Conservation (phyloP, 2,888 invertebrate genomes). For the Drosophila kanekoi region DNA sequence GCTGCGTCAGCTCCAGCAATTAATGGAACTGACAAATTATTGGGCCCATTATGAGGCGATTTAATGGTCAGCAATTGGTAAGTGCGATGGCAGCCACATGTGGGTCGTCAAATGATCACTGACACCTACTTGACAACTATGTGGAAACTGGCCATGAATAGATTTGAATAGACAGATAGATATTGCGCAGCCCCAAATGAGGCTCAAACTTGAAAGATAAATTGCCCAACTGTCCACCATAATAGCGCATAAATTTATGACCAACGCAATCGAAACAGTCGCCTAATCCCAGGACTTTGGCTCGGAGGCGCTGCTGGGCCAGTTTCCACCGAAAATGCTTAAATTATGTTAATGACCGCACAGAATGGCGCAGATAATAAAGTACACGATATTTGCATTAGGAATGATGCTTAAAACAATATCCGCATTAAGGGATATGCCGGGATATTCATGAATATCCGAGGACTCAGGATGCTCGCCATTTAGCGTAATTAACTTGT, state of each 20-base stretch:
- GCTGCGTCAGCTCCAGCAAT: constrained; percentile 38
- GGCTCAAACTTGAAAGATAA: constrained; percentile 22
- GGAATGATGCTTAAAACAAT: constrained; percentile 34
- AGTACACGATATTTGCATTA: constrained; percentile 64
- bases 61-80: constrained; percentile 40
- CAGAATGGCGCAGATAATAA: constrained; percentile 36
- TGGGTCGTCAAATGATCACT: constrained; percentile 38
- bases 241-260: constrained; percentile 41
- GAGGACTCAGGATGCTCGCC: constrained; percentile 22
- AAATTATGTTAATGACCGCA: constrained; percentile 58
- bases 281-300: constrained; percentile 30
- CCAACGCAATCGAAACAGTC: neutral
- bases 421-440: constrained; percentile 48
- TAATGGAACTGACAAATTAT: constrained; percentile 67
- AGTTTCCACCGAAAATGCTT: constrained; percentile 52
- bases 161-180: constrained; percentile 13
- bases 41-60: constrained; percentile 57
- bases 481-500: constrained; percentile 66
- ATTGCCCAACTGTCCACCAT: constrained; percentile 11
- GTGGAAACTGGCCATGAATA: constrained; percentile 31
- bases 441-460: constrained; percentile 32
- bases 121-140: constrained; percentile 47
- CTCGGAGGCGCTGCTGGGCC: constrained; percentile 1
- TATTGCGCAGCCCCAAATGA: neutral
- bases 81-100: constrained; percentile 38